Conservation (phyloP, 1,140 invertebrate species). For the Magallana angulata region DNA sequence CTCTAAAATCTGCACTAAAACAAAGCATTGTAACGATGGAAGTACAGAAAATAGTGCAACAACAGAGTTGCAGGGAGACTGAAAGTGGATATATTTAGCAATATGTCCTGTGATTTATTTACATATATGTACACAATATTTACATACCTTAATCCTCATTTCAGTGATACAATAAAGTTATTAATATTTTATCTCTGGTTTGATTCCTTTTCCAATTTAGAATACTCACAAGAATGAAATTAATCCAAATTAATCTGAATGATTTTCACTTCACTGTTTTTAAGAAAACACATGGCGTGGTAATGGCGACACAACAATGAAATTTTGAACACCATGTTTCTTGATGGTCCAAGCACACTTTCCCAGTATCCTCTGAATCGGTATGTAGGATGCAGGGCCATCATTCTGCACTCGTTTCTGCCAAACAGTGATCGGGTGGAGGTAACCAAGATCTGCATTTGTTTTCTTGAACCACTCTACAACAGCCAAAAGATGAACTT, state of each 20-base stretch:
- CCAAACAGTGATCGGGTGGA: conserved; percentile 14
- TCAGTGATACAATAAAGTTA: not conserved
- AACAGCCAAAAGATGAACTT: conserved; percentile 34
- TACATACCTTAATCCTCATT: not conserved
- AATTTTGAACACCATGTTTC: conserved; percentile 28
- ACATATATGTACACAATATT: too few relatives aligned
- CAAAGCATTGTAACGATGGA: not conserved
- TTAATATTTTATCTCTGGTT: not conserved
- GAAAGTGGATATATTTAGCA: not conserved
- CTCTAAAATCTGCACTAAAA: conserved; percentile 3
- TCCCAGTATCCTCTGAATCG: conserved; percentile 24
- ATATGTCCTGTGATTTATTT: too few relatives aligned
- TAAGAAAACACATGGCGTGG: not conserved
- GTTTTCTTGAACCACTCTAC: conserved; percentile 39
- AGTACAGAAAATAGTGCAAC: conserved; percentile 4
- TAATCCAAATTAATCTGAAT: not conserved
- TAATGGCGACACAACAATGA: conserved; percentile 30
- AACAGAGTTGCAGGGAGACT: conserved; percentile 9
- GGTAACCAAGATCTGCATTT: conserved; percentile 28
- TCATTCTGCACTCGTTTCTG: conserved; percentile 3
- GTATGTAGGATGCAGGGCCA: conserved; percentile 19
- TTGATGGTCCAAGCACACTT: conserved; percentile 38
- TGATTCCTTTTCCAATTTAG: not conserved
- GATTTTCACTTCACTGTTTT: not conserved
- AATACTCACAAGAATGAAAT: not conserved